A percentile compares a stretch with the other conserved stretches of the same genome.
phyloP scores from a whole-genome alignment of 2,113 vertebrate genomes.

The Microtus pennsylvanicus region DNA sequence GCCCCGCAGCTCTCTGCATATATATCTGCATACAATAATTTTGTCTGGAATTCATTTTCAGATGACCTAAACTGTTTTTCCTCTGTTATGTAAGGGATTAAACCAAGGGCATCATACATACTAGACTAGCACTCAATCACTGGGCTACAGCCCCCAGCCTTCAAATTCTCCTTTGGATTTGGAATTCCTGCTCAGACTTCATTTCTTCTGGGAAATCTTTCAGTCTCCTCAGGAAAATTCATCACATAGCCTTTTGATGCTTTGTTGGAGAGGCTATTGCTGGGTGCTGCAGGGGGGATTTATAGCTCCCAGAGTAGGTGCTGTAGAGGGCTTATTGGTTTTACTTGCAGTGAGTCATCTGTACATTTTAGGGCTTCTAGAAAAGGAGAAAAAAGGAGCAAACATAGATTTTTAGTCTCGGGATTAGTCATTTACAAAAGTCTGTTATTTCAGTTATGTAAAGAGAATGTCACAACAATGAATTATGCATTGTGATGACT shows the following conservation, averaged over 20 bases:
- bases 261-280: neutral
- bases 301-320: neutral
- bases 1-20: neutral
- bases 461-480: conserved; percentile 63
- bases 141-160: too few species aligned
- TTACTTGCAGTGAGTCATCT: conserved; percentile 16
- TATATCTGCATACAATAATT: neutral
- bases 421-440: conserved; percentile 33
- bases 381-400: conserved; percentile 2
- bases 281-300: neutral
- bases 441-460: conserved; percentile 50
- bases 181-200: neutral
- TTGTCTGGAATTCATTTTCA: neutral
- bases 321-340: neutral
- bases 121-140: neutral
- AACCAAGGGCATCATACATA: neutral
- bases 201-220: neutral
- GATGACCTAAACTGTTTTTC: neutral
- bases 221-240: neutral
- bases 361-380: conserved; percentile 46
- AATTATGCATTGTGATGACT: conserved; percentile 42
- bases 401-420: conserved; percentile 41
- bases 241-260: neutral
- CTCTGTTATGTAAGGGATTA: neutral
- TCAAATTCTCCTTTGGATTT: neutral